Evolutionary conservation across 2,888 invertebrate species (phyloP).

Genomic region (Strigamia transsilvanica): DNA sequence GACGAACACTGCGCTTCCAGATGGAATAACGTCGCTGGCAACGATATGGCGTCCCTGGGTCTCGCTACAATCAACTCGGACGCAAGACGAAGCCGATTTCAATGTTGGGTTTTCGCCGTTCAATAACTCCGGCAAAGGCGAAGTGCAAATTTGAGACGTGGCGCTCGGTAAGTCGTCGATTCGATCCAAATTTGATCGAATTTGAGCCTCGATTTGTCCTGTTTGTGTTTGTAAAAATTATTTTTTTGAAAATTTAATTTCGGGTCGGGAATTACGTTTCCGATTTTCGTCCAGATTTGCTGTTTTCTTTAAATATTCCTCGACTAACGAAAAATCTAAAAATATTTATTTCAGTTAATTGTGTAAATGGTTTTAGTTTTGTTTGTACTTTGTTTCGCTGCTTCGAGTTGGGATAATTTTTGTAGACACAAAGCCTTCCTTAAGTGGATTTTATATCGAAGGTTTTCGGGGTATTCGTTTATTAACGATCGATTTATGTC

Average conservation of each 20-base stretch:
- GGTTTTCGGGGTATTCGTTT: slow-evolving; percentile 71
- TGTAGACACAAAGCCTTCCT: slow-evolving; percentile 73
- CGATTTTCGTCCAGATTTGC: background rate
- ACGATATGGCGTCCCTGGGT: slow-evolving; percentile 73
- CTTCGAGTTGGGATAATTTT: slow-evolving; percentile 66
- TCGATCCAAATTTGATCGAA: background rate
- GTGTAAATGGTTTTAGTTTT: slow-evolving; percentile 60
- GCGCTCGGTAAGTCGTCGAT: background rate
- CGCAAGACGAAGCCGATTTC: background rate
- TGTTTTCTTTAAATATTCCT: background rate
- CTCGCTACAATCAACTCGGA: background rate
- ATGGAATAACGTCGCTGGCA: slow-evolving; percentile 69
- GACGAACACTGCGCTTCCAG: slow-evolving; percentile 78
- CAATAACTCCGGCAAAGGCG: background rate
- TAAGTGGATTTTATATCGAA: slow-evolving; percentile 73
- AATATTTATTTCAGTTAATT: background rate
- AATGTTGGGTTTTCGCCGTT: background rate
- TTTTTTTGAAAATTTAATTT: no score
- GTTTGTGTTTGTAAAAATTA: no score
- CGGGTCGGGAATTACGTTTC: no score
- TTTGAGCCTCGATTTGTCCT: background rate
- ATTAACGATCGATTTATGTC: slow-evolving; percentile 72
- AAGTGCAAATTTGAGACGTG: background rate
- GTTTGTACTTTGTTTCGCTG: slow-evolving; percentile 63
- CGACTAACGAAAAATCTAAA: background rate